Percentiles rank a stretch among this genome's conserved stretches.
Conservation (phyloP, 2,888 invertebrate genomes). For the Amblyjoppa proteus region DNA sequence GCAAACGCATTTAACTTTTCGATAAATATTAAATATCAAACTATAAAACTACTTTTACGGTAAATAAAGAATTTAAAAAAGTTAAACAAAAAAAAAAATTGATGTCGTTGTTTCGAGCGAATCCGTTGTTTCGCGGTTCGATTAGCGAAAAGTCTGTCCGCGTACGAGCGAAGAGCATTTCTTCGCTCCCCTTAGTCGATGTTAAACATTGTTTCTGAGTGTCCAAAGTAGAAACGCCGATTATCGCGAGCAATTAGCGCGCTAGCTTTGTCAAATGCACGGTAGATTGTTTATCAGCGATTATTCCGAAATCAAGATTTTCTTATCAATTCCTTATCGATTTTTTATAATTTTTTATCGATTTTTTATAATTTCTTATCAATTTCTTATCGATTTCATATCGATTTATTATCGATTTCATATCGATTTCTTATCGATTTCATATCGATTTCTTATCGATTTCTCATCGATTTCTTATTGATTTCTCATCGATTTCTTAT, state of each 20-base stretch:
- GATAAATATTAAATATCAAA: constrained; percentile 57
- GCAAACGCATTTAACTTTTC: constrained; percentile 68
- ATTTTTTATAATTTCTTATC: too few species aligned
- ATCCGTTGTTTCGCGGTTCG: constrained; percentile 12
- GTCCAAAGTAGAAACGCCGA: constrained; percentile 36
- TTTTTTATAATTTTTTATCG: too few species aligned
- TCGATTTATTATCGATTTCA: too few species aligned
- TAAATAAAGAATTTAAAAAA: constrained; percentile 7
- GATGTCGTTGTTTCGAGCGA: constrained; percentile 40
- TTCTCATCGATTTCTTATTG: too few species aligned
- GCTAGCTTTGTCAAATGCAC: constrained; percentile 44
- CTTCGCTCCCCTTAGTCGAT: constrained; percentile 42
- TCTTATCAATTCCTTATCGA: neutral
- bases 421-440: too few species aligned
- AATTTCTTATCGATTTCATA: too few species aligned
- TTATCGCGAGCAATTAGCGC: constrained; percentile 34
- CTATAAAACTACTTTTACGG: constrained; percentile 5
- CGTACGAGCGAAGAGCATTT: constrained; percentile 14
- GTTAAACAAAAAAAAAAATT: neutral
- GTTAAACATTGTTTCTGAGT: constrained; percentile 47
- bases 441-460: too few species aligned
- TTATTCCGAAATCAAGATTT: constrained; percentile 54
- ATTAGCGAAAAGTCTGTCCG: constrained; percentile 39
- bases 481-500: too few species aligned
- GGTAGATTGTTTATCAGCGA: constrained; percentile 64